Conservation (phyloP, 1,140 invertebrate genomes). For the Macrosteles quadrilineatus region DNA sequence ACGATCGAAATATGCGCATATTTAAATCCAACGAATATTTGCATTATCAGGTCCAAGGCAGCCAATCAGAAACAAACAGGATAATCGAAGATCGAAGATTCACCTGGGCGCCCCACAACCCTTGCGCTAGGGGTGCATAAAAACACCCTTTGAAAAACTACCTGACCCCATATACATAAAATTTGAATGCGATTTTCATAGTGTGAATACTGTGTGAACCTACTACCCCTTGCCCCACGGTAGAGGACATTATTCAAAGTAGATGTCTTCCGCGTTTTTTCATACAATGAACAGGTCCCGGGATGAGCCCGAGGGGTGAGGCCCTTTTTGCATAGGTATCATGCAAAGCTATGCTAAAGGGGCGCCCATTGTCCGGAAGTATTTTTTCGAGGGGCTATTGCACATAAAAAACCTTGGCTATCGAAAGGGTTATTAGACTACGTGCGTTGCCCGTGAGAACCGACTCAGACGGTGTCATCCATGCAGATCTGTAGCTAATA, state of each 20-base stretch:
- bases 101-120: slow-evolving; percentile 7
- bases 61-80: not conserved
- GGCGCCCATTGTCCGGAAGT: slow-evolving; percentile 10
- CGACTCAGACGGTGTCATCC: not conserved
- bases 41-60: not conserved
- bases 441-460: slow-evolving; percentile 2
- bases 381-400: slow-evolving; percentile 24
- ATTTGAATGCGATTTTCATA: slow-evolving; percentile 25
- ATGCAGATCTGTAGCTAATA: slow-evolving; percentile 15
- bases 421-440: slow-evolving; percentile 2
- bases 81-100: slow-evolving; percentile 24
- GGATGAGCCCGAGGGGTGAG: not conserved
- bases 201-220: slow-evolving; percentile 22
- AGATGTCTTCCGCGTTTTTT: slow-evolving; percentile 26
- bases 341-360: slow-evolving; percentile 25
- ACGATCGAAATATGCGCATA: slow-evolving; percentile 18
- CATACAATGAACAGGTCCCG: slow-evolving; percentile 21
- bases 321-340: not conserved
- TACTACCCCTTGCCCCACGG: slow-evolving; percentile 3
- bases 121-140: slow-evolving; percentile 8
- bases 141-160: slow-evolving; percentile 22
- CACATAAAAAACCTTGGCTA: slow-evolving; percentile 10
- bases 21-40: not conserved
- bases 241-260: slow-evolving; percentile 16
- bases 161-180: slow-evolving; percentile 19